Base-by-base conservation (phyloP, 35 echinoderm and acorn worm genomes). In the Eucidaris tribuloides region DNA sequence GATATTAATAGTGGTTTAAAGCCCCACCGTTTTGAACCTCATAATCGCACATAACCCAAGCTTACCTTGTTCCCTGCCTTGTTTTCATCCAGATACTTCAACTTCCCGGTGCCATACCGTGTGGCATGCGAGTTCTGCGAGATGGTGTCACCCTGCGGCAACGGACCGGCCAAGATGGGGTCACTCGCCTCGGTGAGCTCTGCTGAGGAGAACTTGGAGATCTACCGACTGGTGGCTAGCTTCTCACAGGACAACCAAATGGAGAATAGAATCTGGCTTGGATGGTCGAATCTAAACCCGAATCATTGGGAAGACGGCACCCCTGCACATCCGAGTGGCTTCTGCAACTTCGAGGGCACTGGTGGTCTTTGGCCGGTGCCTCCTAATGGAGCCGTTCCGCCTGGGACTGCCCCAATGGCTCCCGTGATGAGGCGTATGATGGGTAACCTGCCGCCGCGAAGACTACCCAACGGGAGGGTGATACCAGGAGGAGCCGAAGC, bases 181-280 rank as follows among this genome's bases (percentile, higher is more conserved):
- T 13, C 68, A 35, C 68, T 74, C 9, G 68, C 68, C 37, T 74
- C 68, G 9, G 40, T 74, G 2, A 3, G 2, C 14, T 74, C 68
- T 3, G 14, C 68, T 38, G 14, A 43, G n/a, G 68, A 74, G 41
- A 74, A 74, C 68, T 2, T 3, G 36, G 68, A 74, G 37, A 44
- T 74, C 41, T 74, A 42, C 68, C 1, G 7, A 6, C 7, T 74
- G 68, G 68, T 74, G 41, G 68, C 68, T 2, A 41, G 68, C 68
- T 74, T 74, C 68, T 74, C 68, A n/a, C 68, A 74, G 40, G 68
- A 74, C 41, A 74, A 74, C 68, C 35, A 41, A 17, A 74, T 74
- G 68, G 68, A 74, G 40, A 74, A 74, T 7, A 40, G 44, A 22
- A 36, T 74, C 34, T 74, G 68, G 68, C 68, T 74, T 1, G 68